phyloP scores from a whole-genome alignment of 2,797 vertebrate genomes.

The Threskiornis aethiopicus region DNA sequence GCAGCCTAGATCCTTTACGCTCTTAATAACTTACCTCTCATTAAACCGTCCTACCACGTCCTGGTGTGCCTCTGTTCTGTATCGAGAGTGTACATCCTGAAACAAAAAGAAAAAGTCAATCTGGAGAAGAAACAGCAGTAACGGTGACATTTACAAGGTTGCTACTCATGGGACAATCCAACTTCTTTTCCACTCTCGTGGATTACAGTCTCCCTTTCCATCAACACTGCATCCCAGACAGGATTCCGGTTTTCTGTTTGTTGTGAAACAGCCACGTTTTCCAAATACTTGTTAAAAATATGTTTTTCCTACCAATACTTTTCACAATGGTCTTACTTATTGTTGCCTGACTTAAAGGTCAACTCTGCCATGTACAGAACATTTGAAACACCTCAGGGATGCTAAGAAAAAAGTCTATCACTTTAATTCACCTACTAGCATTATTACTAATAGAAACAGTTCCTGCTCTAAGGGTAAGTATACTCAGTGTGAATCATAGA shows the following conservation, averaged over 20 bases:
- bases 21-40: slow-evolving; percentile 81
- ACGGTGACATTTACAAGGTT: neutral
- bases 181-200: neutral
- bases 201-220: neutral
- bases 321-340: neutral
- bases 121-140: neutral
- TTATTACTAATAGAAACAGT: neutral
- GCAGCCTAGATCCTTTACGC: neutral
- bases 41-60: slow-evolving; percentile 96
- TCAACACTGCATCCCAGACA: neutral
- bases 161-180: neutral
- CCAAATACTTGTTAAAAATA: neutral
- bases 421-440: neutral
- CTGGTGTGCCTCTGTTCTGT: slow-evolving; percentile 95
- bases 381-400: neutral
- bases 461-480: neutral
- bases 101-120: neutral
- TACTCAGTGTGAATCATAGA: too few species aligned
- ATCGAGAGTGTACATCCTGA: slow-evolving; percentile 94
- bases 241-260: neutral
- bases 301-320: neutral
- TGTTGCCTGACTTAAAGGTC: neutral
- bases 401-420: neutral
- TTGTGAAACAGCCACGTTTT: neutral
- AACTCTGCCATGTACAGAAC: neutral